Conservation (phyloP, 1,140 invertebrate species). For the Tetragnatha versicolor region DNA sequence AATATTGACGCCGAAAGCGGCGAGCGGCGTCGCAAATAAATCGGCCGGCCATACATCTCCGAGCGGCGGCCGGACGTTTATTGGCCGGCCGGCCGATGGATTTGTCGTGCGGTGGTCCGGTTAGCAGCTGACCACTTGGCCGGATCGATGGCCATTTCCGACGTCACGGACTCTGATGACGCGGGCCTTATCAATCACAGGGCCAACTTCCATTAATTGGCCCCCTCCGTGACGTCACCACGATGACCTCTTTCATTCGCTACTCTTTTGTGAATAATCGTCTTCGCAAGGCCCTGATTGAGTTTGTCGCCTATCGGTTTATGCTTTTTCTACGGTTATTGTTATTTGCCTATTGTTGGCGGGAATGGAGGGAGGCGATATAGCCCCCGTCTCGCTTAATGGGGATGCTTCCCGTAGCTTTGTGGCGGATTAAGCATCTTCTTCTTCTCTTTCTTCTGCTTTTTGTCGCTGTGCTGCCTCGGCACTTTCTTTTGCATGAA, state of each 20-base stretch:
- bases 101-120: conserved; percentile 34
- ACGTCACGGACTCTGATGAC: conserved; percentile 53
- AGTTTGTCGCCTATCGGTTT: conserved; percentile 40
- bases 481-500: neutral
- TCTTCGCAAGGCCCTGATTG: conserved; percentile 42
- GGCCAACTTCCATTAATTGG: conserved; percentile 54
- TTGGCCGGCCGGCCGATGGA: neutral
- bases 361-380: conserved; percentile 14
- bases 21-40: too few relatives aligned
- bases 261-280: conserved; percentile 54
- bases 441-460: neutral
- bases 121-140: conserved; percentile 40
- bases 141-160: conserved; percentile 53
- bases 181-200: conserved; percentile 52
- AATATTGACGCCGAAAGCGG: too few relatives aligned
- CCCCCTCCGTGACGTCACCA: conserved; percentile 52
- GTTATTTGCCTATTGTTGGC: conserved; percentile 45
- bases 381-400: neutral
- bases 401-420: neutral
- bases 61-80: neutral
- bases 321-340: conserved; percentile 46
- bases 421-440: neutral
- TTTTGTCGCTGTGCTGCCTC: neutral
- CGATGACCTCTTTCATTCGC: conserved; percentile 52
- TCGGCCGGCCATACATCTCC: too few relatives aligned